Evolutionary conservation across 2,113 vertebrate genomes (phyloP), one percentile per base, ranked within the genome.

Genomic region (Callopanchax toddi): DNA sequence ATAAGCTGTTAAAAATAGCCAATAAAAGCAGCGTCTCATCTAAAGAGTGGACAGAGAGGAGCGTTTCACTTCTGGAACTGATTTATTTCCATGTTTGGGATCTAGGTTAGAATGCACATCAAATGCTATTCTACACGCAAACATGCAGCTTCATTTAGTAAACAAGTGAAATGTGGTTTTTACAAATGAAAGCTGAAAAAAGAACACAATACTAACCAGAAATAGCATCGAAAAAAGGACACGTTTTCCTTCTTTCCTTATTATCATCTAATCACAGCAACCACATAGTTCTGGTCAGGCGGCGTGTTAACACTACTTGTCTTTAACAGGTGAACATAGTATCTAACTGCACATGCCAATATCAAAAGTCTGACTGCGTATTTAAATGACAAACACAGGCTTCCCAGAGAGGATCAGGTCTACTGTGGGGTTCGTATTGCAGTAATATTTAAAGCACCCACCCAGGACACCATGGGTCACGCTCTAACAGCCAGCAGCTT

Each of bases 341-440:
- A 25, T 84, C 69, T 86, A 76, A 51, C 60, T 45, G 67, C 63
- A 72, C 78, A 77, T 80, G 80, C 76, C 51, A 39, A 86, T 88
- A 84, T 89, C 60, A 86, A 90, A 90, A 89, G 88, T 86, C 78
- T 83, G n/a, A n/a, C 56, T 65, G 72, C 60, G 11, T 69, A 67
- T 71, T 69, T 72, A 78, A 73, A 66, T 73, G 42, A 67, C 52
- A 60, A 78, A 75, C 54, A 67, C 53, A 58, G 59, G 54, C 69
- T 36, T 89, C 85, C 86, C 82, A 81, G 80, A 84, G 82, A 78
- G 75, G 78, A 63, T 51, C 20, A 0, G 20, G 46, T 21, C 17
- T 32, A 23, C 57, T 34, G 36, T 71, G 74, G 78, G 60, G 77
- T 60, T 74, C 65, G 60, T 85, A 86, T 86, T 88, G 77, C 83